Conservation (phyloP, 2,113 vertebrate species). For the Corythornis cristatus region DNA sequence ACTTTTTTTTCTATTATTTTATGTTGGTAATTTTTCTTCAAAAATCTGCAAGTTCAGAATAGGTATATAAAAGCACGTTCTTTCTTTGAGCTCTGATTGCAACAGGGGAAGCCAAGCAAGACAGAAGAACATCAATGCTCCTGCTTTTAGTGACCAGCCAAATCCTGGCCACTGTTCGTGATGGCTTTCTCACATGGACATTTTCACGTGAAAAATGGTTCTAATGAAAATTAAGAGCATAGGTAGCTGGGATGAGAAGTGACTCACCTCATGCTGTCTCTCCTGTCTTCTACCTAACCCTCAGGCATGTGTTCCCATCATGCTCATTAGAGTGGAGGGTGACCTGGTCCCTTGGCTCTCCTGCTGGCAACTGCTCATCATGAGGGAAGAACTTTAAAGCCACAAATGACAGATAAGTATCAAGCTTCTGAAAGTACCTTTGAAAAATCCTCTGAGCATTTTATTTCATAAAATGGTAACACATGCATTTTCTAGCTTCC, state of each 20-base stretch:
- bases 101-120: background rate
- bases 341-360: background rate
- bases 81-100: background rate
- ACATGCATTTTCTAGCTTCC: background rate
- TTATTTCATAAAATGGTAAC: background rate
- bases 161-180: background rate
- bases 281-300: background rate
- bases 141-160: slow-evolving; percentile 19
- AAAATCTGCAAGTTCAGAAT: background rate
- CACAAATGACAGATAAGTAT: background rate
- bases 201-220: slow-evolving; percentile 30
- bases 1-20: background rate
- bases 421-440: background rate
- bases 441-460: background rate
- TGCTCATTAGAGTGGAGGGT: background rate
- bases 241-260: background rate
- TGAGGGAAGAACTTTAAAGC: background rate
- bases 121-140: background rate
- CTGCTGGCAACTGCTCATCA: background rate
- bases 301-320: background rate
- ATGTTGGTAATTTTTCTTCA: background rate
- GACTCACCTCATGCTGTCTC: background rate
- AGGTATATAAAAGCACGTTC: background rate
- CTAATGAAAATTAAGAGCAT: slow-evolving; percentile 42
- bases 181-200: slow-evolving; percentile 4